Conservation (phyloP, 1,140 invertebrate species). For the Hypothenemus hampei region DNA sequence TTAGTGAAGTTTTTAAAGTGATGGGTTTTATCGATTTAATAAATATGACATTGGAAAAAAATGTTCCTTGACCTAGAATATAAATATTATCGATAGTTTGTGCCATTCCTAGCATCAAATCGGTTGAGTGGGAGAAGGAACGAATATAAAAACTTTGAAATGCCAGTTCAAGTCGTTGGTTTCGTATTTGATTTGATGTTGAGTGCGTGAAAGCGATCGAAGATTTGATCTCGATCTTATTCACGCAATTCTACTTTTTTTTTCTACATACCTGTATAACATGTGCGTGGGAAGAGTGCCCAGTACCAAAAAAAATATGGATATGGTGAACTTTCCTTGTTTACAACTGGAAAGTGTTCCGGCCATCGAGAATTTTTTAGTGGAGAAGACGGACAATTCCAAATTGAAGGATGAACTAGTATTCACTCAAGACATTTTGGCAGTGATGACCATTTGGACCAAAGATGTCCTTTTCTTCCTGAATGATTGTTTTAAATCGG, state of each 20-base stretch:
- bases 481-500: slow-evolving; percentile 18
- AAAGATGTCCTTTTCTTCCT: slow-evolving; percentile 26
- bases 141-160: slow-evolving; percentile 12
- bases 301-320: slow-evolving; percentile 20
- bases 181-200: not conserved
- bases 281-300: slow-evolving; percentile 31
- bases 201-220: not conserved
- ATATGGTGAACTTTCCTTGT: not conserved
- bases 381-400: not conserved
- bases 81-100: not conserved
- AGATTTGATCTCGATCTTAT: not conserved
- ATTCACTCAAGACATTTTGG: slow-evolving; percentile 28
- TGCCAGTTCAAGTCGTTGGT: not conserved
- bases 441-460: slow-evolving; percentile 29
- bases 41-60: too few relatives aligned
- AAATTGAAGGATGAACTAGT: not conserved
- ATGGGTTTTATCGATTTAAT: too few relatives aligned
- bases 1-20: too few relatives aligned
- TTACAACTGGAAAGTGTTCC: slow-evolving; percentile 1
- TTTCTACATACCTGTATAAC: too few relatives aligned
- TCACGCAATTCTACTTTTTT: not conserved
- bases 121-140: not conserved
- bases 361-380: not conserved
- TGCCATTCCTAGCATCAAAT: not conserved
- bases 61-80: too few relatives aligned